phyloP scores from a whole-genome alignment of 2,888 invertebrate genomes.

The Blera fallax region DNA sequence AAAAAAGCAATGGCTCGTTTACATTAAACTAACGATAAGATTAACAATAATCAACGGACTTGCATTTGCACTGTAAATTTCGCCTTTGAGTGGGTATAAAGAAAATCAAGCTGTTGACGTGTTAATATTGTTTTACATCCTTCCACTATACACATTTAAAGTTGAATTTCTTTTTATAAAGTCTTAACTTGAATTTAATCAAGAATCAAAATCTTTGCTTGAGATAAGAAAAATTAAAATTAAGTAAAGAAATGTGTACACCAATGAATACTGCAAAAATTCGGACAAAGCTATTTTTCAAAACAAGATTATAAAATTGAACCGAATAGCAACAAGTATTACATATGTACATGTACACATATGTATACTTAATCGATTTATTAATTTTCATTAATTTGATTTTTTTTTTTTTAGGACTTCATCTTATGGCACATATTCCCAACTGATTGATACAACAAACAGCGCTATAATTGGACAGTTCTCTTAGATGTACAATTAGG shows the following conservation, averaged over 20 bases:
- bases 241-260: background rate
- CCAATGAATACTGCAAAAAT: background rate
- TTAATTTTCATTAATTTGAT: constrained; percentile 21
- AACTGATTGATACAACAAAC: background rate
- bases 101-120: background rate
- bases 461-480: constrained; percentile 11
- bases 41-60: no score
- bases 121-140: background rate
- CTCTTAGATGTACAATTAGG: constrained; percentile 5
- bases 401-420: background rate
- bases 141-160: background rate
- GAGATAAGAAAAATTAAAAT: background rate
- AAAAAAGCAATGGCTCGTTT: no score
- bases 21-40: no score
- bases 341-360: no score
- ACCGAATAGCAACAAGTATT: constrained; percentile 1
- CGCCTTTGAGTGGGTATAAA: no score
- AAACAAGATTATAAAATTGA: background rate
- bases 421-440: constrained; percentile 25
- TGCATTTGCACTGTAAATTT: no score
- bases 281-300: background rate
- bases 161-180: background rate
- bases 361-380: constrained; percentile 16
- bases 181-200: background rate
- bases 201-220: background rate